A percentile compares a stretch with the other conserved stretches of the same genome.
These are phyloP conservation scores for Melanotaenia nigrans DNA, from an alignment of 2,797 vertebrate genomes.

Conservation along the genomic window DNA sequence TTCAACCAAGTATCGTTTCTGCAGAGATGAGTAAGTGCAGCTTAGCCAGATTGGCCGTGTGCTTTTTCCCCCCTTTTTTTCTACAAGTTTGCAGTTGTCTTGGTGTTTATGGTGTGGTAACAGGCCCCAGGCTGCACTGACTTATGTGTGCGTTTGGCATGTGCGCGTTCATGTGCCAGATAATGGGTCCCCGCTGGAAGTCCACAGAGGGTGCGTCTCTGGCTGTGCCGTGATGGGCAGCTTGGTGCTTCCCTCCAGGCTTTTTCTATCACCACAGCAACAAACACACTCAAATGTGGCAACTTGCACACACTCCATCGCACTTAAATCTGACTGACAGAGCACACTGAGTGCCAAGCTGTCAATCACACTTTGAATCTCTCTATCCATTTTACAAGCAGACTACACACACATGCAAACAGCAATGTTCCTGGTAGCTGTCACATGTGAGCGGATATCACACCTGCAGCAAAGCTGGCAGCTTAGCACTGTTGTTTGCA, in stretches of 20 bases:
- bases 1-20: slow-evolving; percentile 33
- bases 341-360: slow-evolving; percentile 60
- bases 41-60: slow-evolving; percentile 35
- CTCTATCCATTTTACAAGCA: slow-evolving; percentile 11
- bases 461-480: slow-evolving; percentile 30
- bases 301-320: slow-evolving; percentile 12
- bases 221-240: slow-evolving; percentile 69
- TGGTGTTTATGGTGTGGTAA: slow-evolving; percentile 61
- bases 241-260: slow-evolving; percentile 49
- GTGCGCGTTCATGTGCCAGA: slow-evolving; percentile 50
- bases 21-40: slow-evolving; percentile 43
- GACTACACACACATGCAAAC: slow-evolving; percentile 19
- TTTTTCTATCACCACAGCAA: slow-evolving; percentile 29
- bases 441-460: slow-evolving; percentile 51
- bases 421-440: slow-evolving; percentile 20
- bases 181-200: slow-evolving; percentile 63
- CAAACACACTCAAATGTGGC: slow-evolving; percentile 11
- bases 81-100: slow-evolving; percentile 48
- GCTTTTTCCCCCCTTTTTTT: neutral
- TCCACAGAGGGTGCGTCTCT: slow-evolving; percentile 42
- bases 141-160: slow-evolving; percentile 44
- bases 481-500: slow-evolving; percentile 33
- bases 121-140: slow-evolving; percentile 54
- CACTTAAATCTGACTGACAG: slow-evolving; percentile 62
- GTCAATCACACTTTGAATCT: slow-evolving; percentile 67